These are phyloP conservation scores for Phrixothrix hirtus DNA, from an alignment of 2,888 invertebrate genomes.

Conservation along the genomic window DNA sequence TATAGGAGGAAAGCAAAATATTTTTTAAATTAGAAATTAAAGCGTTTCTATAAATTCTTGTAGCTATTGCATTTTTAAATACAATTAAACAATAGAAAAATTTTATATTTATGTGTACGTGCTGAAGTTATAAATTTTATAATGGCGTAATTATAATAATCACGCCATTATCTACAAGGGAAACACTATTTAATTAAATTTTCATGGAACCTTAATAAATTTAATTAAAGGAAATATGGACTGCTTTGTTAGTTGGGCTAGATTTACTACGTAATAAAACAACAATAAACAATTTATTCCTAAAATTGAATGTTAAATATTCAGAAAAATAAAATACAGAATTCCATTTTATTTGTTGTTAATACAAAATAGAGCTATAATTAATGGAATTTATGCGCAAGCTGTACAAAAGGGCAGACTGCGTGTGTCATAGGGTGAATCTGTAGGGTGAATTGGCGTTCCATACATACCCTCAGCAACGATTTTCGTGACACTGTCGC, in stretches of 20 bases:
- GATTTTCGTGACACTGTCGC: conserved; percentile 29
- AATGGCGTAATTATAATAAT: too few species aligned
- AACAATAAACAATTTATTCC: background rate
- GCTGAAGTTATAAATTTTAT: too few species aligned
- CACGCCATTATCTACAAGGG: too few species aligned
- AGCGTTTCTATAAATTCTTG: too few species aligned
- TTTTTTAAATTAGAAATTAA: too few species aligned
- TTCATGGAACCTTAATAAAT: background rate
- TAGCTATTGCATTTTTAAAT: too few species aligned
- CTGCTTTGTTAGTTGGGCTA: background rate
- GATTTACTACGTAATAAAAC: background rate
- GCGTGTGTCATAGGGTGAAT: conserved; percentile 27
- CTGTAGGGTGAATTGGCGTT: conserved; percentile 23
- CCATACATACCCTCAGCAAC: conserved; percentile 24
- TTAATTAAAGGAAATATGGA: background rate
- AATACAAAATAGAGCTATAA: conserved; percentile 26
- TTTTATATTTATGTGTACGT: too few species aligned
- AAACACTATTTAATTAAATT: too few species aligned
- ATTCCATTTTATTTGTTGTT: conserved; percentile 9
- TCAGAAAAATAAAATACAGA: background rate
- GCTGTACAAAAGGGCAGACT: conserved; percentile 27
- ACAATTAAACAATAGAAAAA: too few species aligned
- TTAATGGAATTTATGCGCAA: conserved; percentile 31
- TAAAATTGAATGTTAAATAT: conserved; percentile 14
- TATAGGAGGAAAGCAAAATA: too few species aligned